Percentiles rank a stretch among this genome's conserved stretches.
Conservation (phyloP, 1,140 invertebrate genomes). For the silkworm (Bombyx mori) region ASM3026992v2 NC_085112.1:9522501-9523000, state of each 20-base stretch:
- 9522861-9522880: slow-evolving; percentile 15
- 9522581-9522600: slow-evolving; percentile 50
- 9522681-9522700: too few species aligned
- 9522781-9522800: too few species aligned
- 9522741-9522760: too few species aligned
- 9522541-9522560: slow-evolving; percentile 34
- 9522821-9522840: too few species aligned
- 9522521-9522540: background rate
- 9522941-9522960: slow-evolving; percentile 39
- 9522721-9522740: too few species aligned
- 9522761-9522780: too few species aligned
- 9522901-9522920: slow-evolving; percentile 33
- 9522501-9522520: slow-evolving; percentile 1
- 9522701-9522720: too few species aligned
- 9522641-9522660: slow-evolving; percentile 5
- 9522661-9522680: too few species aligned
- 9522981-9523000: slow-evolving; percentile 58
- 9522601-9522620: slow-evolving; percentile 60
- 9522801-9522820: too few species aligned
- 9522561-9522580: slow-evolving; percentile 27
- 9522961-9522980: slow-evolving; percentile 38
- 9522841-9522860: too few species aligned
- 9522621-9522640: slow-evolving; percentile 50
- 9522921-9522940: slow-evolving; percentile 38
- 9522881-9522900: slow-evolving; percentile 28